A percentile compares a stretch with the other conserved stretches of the same genome.
Conservation (phyloP, 1,140 invertebrate genomes). For the Trachymyrmex septentrionalis region DNA sequence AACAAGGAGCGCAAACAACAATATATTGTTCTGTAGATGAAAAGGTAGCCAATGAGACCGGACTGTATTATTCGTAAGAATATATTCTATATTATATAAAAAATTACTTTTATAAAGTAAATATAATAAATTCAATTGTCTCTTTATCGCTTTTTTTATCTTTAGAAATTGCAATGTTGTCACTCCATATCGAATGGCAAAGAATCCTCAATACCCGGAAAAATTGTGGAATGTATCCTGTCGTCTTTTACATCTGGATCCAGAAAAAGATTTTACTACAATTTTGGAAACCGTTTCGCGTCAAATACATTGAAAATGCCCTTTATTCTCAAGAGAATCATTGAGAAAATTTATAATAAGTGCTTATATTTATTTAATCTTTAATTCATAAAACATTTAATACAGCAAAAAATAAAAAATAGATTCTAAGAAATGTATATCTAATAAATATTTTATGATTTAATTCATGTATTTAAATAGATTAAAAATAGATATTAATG, state of each 20-base stretch:
- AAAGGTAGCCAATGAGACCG: conserved; percentile 88
- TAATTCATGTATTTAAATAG: too few relatives aligned
- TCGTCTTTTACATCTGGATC: conserved; percentile 6
- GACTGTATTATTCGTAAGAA: conserved; percentile 89
- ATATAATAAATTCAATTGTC: too few relatives aligned
- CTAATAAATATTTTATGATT: too few relatives aligned
- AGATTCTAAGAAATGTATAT: too few relatives aligned
- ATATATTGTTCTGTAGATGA: conserved; percentile 88
- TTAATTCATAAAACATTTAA: too few relatives aligned
- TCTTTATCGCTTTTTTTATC: too few relatives aligned
- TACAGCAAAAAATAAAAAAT: too few relatives aligned
- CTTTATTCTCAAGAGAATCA: too few relatives aligned
- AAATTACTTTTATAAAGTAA: too few relatives aligned
- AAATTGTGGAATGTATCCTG: conserved; percentile 26
- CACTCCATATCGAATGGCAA: background rate
- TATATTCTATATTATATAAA: background rate
- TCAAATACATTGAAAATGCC: background rate
- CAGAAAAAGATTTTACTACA: background rate
- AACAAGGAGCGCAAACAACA: conserved; percentile 90
- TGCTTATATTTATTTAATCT: too few relatives aligned
- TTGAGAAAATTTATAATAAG: too few relatives aligned
- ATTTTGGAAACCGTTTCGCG: conserved; percentile 1
- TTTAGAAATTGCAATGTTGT: background rate
- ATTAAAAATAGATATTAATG: too few relatives aligned
- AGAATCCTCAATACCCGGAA: background rate